Evolutionary conservation across 2,797 vertebrate genomes (phyloP), one percentile per base, ranked within the genome.

Genomic region (Lepus townsendii): DNA sequence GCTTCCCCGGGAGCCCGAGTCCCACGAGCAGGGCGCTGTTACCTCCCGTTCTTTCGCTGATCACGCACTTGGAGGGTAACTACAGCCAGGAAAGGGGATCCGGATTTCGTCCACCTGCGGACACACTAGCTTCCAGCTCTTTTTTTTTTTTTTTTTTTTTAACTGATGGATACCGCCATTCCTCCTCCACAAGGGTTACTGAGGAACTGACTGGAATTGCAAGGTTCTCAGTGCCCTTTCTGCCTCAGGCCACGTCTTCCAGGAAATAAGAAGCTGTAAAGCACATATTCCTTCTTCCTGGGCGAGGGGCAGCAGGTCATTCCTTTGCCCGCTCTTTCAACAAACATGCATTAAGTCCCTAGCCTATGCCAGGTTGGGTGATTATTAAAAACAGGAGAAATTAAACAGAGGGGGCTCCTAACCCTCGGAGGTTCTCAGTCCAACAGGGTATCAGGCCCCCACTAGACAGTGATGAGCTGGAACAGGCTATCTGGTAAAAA

Each of bases 221-320:
- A 76, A 77, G 32, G 83, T n/a, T 30, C 69, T 87, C n/a, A 80
- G 27, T 32, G 71, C 38, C 42, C 54, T 75, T 75, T 20, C 77
- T 72, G 52, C 35, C 6, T 85, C 24, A 47, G 71, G 69, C 50
- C 78, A 35, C 26, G 69, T 68, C 26, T 71, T 75, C 24, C 79
- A 79, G 88, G n/a, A 93, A 77, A 60, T 93, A 72, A 47, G 47
- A 90, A 90, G 66, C 60, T 68, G 27, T 22, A n/a, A 90, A 96
- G 47, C 57, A 30, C n/a, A 2, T 60, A 32, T 84, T 72, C 88
- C n/a, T 69, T 79, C 20, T 65, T 90, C 35, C 12, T 80, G 20
- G 54, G 38, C 73, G 76, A 83, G 19, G 47, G 50, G 9, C 76
- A 84, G n/a, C 94, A 76, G 17, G 38, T 80, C 52, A 80, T 89